Conservation (phyloP, 2,113 vertebrate genomes). For the Silurus meridionalis region DNA sequence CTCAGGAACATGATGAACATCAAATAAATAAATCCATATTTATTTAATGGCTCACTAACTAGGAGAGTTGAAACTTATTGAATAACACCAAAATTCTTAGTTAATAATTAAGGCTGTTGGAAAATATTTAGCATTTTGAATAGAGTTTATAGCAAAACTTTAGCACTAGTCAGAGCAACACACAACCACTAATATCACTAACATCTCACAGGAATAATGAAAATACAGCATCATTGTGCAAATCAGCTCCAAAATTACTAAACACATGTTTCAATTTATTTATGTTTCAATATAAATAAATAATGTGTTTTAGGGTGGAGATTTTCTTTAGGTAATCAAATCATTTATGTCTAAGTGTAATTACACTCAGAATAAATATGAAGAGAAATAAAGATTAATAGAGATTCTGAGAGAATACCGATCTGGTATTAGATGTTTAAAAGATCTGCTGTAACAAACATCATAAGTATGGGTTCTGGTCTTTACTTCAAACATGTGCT, state of each 20-base stretch:
- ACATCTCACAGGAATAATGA: background rate
- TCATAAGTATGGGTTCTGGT: constrained; percentile 48
- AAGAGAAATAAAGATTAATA: constrained; percentile 5
- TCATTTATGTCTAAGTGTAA: constrained; percentile 39
- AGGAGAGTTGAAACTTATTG: background rate
- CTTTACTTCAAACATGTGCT: constrained; percentile 47
- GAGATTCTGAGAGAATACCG: background rate
- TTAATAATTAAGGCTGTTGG: background rate
- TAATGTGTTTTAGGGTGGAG: background rate
- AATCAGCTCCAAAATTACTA: background rate
- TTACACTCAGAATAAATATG: background rate
- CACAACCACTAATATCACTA: background rate
- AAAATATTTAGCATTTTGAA: background rate
- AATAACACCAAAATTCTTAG: background rate
- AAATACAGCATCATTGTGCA: background rate
- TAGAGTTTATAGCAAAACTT: background rate
- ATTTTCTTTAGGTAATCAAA: constrained; percentile 14
- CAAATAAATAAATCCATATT: no score
- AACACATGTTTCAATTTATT: no score
- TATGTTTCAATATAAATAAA: constrained; percentile 1
- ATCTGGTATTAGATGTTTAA: background rate
- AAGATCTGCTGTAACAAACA: constrained; percentile 27
- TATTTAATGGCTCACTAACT: background rate
- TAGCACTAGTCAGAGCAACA: background rate
- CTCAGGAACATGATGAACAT: no score